Percentiles rank a stretch among this genome's conserved stretches.
Conservation (phyloP, 2,113 vertebrate genomes). For the Alexandromys fortis region DNA sequence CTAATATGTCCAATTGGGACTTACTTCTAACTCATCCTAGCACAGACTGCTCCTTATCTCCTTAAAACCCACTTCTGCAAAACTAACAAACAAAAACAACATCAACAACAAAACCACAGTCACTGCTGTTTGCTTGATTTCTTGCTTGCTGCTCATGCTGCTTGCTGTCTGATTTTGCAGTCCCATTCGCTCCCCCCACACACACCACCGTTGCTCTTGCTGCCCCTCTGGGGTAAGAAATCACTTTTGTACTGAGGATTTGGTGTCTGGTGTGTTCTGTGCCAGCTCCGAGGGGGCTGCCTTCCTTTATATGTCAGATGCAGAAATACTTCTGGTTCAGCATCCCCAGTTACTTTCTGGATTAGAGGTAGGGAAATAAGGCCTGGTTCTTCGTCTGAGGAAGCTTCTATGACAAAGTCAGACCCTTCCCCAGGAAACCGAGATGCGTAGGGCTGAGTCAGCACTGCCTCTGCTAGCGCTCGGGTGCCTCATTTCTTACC, state of each 20-base stretch:
- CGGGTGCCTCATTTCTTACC: not conserved
- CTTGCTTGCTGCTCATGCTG: not conserved
- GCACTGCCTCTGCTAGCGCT: not conserved
- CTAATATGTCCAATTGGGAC: not conserved
- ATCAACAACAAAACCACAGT: no score
- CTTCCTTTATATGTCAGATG: not conserved
- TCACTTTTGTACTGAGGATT: not conserved
- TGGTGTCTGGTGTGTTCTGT: not conserved
- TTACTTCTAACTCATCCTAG: not conserved
- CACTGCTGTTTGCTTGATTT: not conserved
- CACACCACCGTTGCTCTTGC: no score
- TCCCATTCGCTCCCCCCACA: no score
- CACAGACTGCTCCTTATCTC: not conserved
- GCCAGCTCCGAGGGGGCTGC: not conserved
- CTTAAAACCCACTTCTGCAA: not conserved
- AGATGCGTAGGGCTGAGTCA: not conserved
- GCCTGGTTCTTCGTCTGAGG: not conserved
- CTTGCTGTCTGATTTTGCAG: not conserved
- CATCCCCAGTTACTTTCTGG: not conserved
- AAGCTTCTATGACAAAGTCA: not conserved
- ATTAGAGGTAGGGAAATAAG: not conserved
- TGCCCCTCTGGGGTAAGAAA: not conserved
- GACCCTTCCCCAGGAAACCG: not conserved
- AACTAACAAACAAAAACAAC: not conserved
- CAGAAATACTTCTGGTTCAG: not conserved